Evolutionary conservation across 2,113 vertebrate species (phyloP).

Genomic region (Probosciger aterrimus): DNA sequence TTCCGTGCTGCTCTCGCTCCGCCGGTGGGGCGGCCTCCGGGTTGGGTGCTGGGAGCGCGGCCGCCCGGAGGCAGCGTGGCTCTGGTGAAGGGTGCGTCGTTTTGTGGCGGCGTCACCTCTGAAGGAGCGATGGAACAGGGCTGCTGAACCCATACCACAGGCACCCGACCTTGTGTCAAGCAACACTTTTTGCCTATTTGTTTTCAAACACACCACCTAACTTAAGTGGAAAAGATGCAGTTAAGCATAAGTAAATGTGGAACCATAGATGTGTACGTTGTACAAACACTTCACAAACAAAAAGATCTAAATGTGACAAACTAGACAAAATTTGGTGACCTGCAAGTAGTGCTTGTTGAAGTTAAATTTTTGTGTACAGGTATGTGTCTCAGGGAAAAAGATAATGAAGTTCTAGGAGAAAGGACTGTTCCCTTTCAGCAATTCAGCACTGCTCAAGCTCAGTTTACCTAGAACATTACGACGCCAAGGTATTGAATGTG

Average conservation of each 20-base stretch:
- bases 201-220: neutral
- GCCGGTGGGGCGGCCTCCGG: neutral
- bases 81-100: neutral
- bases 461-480: neutral
- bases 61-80: no score
- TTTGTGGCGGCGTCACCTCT: neutral
- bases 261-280: fast-evolving
- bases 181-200: fast-evolving
- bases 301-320: neutral
- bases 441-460: neutral
- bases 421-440: neutral
- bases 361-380: neutral
- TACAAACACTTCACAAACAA: neutral
- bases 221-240: neutral
- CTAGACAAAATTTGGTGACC: neutral
- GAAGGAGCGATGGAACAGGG: neutral
- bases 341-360: neutral
- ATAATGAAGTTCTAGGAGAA: neutral
- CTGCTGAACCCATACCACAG: fast-evolving
- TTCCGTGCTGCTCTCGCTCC: fast-evolving
- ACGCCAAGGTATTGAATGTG: neutral
- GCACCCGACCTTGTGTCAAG: fast-evolving
- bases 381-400: neutral
- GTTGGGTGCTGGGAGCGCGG: no score
- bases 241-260: neutral